Percentiles rank a stretch among this genome's conserved stretches.
Evolutionary conservation across 2,113 vertebrate genomes (phyloP).

Genomic region (Oreochromis aureus): DNA sequence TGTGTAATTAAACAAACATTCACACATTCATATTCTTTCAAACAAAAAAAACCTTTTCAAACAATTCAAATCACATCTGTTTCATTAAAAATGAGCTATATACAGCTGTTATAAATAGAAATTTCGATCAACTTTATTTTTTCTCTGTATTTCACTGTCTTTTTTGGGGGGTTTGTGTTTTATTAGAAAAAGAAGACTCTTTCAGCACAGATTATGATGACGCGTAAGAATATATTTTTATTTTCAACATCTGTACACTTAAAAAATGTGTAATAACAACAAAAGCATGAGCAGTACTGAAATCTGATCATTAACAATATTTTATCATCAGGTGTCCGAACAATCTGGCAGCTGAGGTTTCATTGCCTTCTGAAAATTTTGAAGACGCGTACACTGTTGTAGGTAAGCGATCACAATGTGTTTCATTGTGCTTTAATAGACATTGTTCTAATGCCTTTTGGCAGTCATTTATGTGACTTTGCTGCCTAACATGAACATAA

Average conservation of each 20-base stretch:
- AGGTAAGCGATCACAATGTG: background rate
- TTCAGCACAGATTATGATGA: background rate
- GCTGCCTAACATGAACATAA: background rate
- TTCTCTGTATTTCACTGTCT: background rate
- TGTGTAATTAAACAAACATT: background rate
- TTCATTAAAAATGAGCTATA: background rate
- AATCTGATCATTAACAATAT: background rate
- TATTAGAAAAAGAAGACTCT: background rate
- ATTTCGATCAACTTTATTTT: background rate
- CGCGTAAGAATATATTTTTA: background rate
- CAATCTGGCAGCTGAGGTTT: accelerated
- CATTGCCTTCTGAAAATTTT: accelerated
- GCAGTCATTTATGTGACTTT: background rate
- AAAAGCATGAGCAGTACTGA: background rate
- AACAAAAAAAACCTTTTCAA: accelerated
- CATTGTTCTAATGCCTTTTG: background rate
- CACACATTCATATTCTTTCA: background rate
- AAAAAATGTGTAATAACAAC: background rate
- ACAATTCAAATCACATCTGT: background rate
- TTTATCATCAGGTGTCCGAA: background rate
- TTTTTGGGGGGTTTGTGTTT: background rate
- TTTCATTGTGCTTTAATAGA: background rate
- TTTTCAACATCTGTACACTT: background rate
- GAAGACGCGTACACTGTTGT: background rate
- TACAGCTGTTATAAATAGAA: background rate